Conservation (phyloP, 2,113 vertebrate genomes). For the Danio rerio region DNA sequence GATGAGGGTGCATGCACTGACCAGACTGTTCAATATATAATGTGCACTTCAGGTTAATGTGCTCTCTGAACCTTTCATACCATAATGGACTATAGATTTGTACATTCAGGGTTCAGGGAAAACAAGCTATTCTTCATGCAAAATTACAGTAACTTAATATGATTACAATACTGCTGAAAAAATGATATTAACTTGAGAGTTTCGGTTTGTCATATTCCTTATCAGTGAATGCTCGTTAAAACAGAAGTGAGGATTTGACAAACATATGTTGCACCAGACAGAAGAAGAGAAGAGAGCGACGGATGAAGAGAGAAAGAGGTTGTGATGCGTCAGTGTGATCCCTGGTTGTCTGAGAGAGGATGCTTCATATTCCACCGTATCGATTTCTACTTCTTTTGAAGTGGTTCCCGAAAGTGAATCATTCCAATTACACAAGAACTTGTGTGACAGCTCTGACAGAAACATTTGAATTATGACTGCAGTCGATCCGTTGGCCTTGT, state of each 20-base stretch:
- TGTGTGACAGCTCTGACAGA: slow-evolving; percentile 64
- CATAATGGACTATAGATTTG: slow-evolving; percentile 6
- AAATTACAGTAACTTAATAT: neutral
- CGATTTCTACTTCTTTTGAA: slow-evolving; percentile 63
- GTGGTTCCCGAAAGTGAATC: slow-evolving; percentile 61
- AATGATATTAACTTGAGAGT: slow-evolving; percentile 1
- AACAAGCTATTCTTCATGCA: neutral
- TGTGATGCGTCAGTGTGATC: slow-evolving; percentile 18
- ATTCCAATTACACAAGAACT: slow-evolving; percentile 60
- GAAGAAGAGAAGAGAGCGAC: neutral
- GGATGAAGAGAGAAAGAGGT: neutral
- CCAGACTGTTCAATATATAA: slow-evolving; percentile 9
- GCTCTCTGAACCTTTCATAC: neutral
- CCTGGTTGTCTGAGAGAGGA: slow-evolving; percentile 11
- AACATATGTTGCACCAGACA: neutral
- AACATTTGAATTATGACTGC: slow-evolving; percentile 63
- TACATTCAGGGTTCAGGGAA: neutral
- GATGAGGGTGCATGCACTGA: slow-evolving; percentile 8
- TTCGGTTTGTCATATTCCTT: neutral
- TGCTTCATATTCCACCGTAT: slow-evolving; percentile 52
- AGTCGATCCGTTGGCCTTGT: slow-evolving; percentile 59
- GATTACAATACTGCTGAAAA: neutral
- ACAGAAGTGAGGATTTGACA: neutral
- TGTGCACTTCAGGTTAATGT: slow-evolving; percentile 26
- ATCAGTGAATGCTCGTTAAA: neutral